Conservation (phyloP, 53 echinoderm and acorn worm genomes). For the Actinopyga echinites region DNA sequence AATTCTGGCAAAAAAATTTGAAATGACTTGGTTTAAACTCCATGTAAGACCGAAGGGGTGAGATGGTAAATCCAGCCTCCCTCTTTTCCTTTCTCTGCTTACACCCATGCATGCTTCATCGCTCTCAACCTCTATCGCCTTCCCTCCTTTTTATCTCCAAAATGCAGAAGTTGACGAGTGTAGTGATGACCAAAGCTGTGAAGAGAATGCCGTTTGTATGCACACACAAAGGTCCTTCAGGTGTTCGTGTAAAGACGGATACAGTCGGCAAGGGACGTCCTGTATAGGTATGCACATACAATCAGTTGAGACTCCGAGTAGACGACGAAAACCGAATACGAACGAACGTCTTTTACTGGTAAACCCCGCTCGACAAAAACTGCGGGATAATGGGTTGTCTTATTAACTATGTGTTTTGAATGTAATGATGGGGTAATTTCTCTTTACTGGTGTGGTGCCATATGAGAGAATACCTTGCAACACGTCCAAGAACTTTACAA, state of each 20-base stretch:
- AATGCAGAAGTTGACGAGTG: slow-evolving; percentile 84
- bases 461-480: too few species aligned
- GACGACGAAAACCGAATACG: background rate
- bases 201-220: slow-evolving; percentile 86
- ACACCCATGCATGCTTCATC: slow-evolving; percentile 35
- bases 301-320: background rate
- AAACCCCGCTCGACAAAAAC: too few species aligned
- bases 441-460: too few species aligned
- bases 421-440: too few species aligned
- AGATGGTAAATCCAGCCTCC: too few species aligned
- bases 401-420: too few species aligned
- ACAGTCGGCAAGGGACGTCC: slow-evolving; percentile 74
- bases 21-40: too few species aligned
- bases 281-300: slow-evolving; percentile 73
- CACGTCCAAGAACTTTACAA: too few species aligned
- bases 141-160: slow-evolving; percentile 23
- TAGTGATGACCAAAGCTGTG: slow-evolving; percentile 85
- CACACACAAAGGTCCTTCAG: slow-evolving; percentile 76
- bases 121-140: slow-evolving; percentile 16
- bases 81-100: background rate
- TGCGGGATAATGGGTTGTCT: too few species aligned
- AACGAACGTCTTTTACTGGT: background rate
- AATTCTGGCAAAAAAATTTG: too few species aligned
- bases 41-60: too few species aligned
- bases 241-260: slow-evolving; percentile 92